phyloP scores from a whole-genome alignment of 1,140 invertebrate genomes.

The Leptinotarsa undecemlineata region DNA sequence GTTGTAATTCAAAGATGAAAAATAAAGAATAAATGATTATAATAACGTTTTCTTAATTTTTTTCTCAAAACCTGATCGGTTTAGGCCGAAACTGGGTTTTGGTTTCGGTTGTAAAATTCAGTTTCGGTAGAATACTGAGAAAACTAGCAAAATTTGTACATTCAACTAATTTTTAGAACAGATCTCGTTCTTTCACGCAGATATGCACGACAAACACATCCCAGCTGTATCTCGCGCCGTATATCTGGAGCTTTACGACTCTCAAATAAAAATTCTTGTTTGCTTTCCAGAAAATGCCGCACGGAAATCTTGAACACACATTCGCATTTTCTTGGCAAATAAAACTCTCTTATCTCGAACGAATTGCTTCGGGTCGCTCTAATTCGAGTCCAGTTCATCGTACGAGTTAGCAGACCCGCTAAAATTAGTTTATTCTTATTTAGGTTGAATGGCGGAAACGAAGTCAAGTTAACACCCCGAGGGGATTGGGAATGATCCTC shows the following conservation, averaged over 20 bases:
- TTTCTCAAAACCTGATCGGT: no score
- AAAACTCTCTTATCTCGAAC: conserved; percentile 18
- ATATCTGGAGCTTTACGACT: conserved; percentile 16
- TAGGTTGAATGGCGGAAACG: conserved; percentile 21
- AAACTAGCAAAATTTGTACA: no score
- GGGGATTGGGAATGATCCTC: conserved; percentile 16
- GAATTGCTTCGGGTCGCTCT: conserved; percentile 16
- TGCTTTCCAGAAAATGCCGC: conserved; percentile 6
- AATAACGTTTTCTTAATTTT: no score
- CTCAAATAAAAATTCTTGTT: conserved; percentile 23
- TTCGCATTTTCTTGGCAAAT: conserved; percentile 22
- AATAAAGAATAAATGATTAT: no score
- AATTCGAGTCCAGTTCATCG: conserved; percentile 23
- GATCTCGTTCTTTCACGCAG: background rate
- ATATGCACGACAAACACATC: conserved; percentile 6
- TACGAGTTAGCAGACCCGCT: conserved; percentile 5
- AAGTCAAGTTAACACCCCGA: conserved; percentile 24
- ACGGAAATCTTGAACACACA: conserved; percentile 20
- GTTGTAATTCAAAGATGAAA: no score
- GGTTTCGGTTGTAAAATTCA: no score
- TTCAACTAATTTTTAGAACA: no score
- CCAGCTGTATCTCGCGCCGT: conserved; percentile 7
- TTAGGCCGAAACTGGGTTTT: no score
- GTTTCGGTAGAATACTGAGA: no score
- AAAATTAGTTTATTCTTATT: conserved; percentile 30